Conservation (phyloP, 2,113 vertebrate genomes). For the Periophthalmodon schlosseri region DNA sequence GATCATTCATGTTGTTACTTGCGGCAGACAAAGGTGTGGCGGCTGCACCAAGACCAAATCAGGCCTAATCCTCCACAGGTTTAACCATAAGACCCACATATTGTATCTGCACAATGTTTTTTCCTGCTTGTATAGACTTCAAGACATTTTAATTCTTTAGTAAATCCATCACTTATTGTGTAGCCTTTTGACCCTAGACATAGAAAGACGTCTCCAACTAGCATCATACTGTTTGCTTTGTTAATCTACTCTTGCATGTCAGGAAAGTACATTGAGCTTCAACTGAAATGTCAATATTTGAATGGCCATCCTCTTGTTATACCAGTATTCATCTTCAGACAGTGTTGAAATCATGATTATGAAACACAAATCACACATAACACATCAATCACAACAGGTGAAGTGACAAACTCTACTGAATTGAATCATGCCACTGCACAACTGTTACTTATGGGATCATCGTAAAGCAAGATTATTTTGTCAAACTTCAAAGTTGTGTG, state of each 20-base stretch:
- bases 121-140: conserved; percentile 5
- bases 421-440: not conserved
- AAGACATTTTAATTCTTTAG: conserved; percentile 3
- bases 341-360: not conserved
- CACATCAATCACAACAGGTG: not conserved
- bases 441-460: not conserved
- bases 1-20: conserved; percentile 20
- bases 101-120: conserved; percentile 1
- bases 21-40: conserved; percentile 20
- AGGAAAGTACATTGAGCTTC: not conserved
- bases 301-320: not conserved
- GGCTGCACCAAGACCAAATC: not conserved
- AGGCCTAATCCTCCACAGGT: conserved; percentile 2
- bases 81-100: not conserved
- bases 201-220: conserved; percentile 14
- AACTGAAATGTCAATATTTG: not conserved
- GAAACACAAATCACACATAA: not conserved
- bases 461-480: not conserved
- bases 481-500: not conserved
- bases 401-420: not conserved
- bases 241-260: not conserved
- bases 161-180: not conserved
- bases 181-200: conserved; percentile 12
- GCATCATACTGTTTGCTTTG: conserved; percentile 22
- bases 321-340: conserved; percentile 2